Evolutionary conservation across 2,888 invertebrate species (phyloP).

Genomic region (Scaptomyza parva): DNA sequence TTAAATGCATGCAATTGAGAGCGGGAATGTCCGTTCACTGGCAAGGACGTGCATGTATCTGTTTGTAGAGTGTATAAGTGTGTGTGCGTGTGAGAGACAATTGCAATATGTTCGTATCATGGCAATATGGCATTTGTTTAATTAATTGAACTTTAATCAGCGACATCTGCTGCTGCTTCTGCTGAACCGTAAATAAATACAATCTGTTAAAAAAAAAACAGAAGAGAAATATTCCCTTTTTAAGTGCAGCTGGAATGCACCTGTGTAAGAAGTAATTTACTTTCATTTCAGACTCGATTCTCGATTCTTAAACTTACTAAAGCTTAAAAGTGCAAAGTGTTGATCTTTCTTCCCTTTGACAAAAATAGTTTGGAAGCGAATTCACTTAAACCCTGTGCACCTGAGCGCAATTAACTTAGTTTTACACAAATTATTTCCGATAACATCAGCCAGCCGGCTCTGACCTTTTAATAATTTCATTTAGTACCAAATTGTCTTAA

Average conservation of each 20-base stretch:
- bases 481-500: slow-evolving; percentile 65
- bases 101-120: slow-evolving; percentile 54
- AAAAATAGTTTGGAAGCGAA: not conserved
- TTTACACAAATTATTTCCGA: slow-evolving; percentile 65
- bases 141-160: slow-evolving; percentile 76
- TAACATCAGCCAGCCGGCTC: slow-evolving; percentile 53
- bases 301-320: not conserved
- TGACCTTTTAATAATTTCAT: slow-evolving; percentile 71
- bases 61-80: not conserved
- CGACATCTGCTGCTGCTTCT: slow-evolving; percentile 53
- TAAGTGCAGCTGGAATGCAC: not conserved
- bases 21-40: not conserved
- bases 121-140: slow-evolving; percentile 66
- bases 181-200: slow-evolving; percentile 5
- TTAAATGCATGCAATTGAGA: slow-evolving; percentile 70
- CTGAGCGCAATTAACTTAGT: slow-evolving; percentile 41
- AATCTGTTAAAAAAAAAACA: not conserved
- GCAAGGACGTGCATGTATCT: not conserved
- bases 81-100: slow-evolving; percentile 28
- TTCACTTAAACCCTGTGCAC: slow-evolving; percentile 30
- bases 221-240: not conserved
- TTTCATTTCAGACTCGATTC: not conserved
- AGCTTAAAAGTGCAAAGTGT: too few species aligned
- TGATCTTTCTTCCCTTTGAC: not conserved
- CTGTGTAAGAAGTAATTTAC: not conserved